Conservation (phyloP, 2,797 vertebrate species). For the Lepidocolaptes lacrymiger region DNA sequence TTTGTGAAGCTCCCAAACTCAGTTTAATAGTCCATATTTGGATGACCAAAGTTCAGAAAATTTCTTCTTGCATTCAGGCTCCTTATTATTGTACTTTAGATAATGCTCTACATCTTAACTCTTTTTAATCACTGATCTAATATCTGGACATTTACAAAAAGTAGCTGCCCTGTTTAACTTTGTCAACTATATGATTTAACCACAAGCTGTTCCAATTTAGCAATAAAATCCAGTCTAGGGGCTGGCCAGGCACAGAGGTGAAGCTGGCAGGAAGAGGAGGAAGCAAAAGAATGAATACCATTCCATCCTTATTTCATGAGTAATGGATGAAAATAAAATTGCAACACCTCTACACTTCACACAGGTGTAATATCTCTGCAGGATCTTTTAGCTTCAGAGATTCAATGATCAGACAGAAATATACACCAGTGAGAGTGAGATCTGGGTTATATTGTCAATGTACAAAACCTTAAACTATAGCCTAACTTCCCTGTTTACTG, state of each 20-base stretch:
- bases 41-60: not conserved
- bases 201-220: not conserved
- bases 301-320: not conserved
- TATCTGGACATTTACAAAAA: not conserved
- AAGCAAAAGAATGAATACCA: not conserved
- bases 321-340: not conserved
- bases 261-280: not conserved
- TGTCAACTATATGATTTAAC: not conserved
- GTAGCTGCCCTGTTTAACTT: not conserved
- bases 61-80: not conserved
- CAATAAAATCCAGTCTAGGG: not conserved
- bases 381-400: not conserved
- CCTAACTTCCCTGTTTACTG: not conserved
- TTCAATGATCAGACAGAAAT: not conserved
- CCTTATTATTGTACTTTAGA: not conserved
- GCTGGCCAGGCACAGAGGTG: too few relatives aligned
- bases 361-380: not conserved
- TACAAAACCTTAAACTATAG: not conserved
- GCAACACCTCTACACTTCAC: not conserved
- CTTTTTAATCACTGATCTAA: not conserved
- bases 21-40: not conserved
- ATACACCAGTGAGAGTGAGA: not conserved
- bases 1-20: not conserved
- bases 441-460: not conserved
- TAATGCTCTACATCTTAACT: not conserved